Conservation (phyloP, 1,140 invertebrate genomes). For the Nebria ingens region DNA sequence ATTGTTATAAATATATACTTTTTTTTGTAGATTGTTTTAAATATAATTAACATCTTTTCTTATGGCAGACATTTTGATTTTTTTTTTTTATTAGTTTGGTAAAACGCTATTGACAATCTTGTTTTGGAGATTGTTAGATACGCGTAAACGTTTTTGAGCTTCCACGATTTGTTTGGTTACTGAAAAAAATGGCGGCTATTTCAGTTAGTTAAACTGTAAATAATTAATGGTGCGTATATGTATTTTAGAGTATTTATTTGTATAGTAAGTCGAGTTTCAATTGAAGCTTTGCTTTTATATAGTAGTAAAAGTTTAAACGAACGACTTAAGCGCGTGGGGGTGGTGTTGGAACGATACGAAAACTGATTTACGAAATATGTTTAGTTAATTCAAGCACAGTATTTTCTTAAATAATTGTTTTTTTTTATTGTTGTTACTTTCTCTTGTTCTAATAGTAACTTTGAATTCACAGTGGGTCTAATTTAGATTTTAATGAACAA, state of each 20-base stretch:
- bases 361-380: no score
- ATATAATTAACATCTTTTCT: not conserved
- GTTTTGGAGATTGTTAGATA: not conserved
- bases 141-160: not conserved
- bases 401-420: no score
- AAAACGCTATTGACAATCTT: not conserved
- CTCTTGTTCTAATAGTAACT: no score
- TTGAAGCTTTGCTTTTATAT: not conserved
- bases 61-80: not conserved
- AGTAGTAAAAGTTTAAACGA: not conserved
- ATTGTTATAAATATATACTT: not conserved
- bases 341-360: no score
- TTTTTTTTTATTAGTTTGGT: not conserved
- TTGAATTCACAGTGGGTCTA: no score
- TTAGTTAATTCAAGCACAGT: no score
- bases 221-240: not conserved
- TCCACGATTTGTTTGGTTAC: not conserved
- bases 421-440: no score
- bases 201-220: not conserved
- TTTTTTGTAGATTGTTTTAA: not conserved
- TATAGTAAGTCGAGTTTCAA: not conserved
- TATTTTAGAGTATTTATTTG: not conserved
- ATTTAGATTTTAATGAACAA: no score
- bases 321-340: no score
- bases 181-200: not conserved